Base-by-base conservation (phyloP, 1,140 invertebrate genomes). In the Platorchestia sp. region DNA sequence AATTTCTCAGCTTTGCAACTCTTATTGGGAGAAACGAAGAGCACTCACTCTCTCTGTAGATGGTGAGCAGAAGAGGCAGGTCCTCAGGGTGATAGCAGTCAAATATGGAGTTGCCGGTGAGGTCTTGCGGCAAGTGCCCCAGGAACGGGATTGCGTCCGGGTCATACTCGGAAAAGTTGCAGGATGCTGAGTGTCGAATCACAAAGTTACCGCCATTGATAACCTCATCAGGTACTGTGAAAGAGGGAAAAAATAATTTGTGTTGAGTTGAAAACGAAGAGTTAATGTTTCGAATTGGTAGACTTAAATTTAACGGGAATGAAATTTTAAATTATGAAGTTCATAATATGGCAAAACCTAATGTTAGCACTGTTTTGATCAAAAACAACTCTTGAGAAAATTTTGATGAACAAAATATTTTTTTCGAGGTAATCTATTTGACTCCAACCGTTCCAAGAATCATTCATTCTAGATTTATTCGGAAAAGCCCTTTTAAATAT, bases 11-110 rank as follows among this genome's bases (percentile, higher is more conserved):
- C 59, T 75, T 3, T 3, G 7, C 36, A 75, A 27, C 36, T 75
- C 59, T 75, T 36, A 75, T 22, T 36, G 36, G 10, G 59, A 3
- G 59, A 36, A 10, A 75, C 36, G 59, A 75, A 19, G 59, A 75
- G 36, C 43, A 97, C 97, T 97, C 98, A 98, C 99, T 98, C 97
- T 98, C 98, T 97, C 98, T 98, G 97, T 99, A 99, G 53, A 98
- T 98, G 96, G 98, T 98, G 97, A 98, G 98, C 90, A 99, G 97
- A 96, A 98, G 98, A 0, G 97, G 97, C 96, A 99, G 97, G 97
- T 99, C 99, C 96, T 98, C 98, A 0, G 98, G 98, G 97, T 99
- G 98, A 97, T 99, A 99, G 96, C 99, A 98, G 96, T 98, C 98
- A 97, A 99, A 98, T 19, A 99, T 98, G 51, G 98, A 98, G 96